A percentile compares a stretch with the other conserved stretches of the same genome.
These are phyloP conservation scores for Indicator maculatus DNA, from an alignment of 2,113 vertebrate genomes.

Conservation along the genomic window DNA sequence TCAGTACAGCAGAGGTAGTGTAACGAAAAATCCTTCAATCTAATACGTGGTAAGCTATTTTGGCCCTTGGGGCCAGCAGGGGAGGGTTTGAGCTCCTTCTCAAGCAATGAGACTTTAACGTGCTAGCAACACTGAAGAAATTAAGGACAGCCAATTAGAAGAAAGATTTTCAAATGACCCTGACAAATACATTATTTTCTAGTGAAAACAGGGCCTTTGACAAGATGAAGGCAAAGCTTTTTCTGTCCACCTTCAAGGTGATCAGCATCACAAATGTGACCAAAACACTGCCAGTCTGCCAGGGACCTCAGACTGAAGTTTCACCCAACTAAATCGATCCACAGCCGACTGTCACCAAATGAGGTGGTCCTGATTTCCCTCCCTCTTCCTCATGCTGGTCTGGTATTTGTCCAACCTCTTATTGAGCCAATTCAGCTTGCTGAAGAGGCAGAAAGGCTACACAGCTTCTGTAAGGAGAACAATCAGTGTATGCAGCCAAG, in stretches of 20 bases:
- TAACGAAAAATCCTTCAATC: background rate
- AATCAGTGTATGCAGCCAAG: accelerated
- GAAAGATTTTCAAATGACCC: background rate
- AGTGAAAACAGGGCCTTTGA: background rate
- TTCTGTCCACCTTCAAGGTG: background rate
- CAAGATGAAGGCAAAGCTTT: background rate
- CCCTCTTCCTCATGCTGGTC: background rate
- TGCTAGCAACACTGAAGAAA: background rate
- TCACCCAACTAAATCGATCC: background rate
- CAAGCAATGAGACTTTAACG: background rate
- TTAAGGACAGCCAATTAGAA: background rate
- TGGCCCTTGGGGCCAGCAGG: background rate
- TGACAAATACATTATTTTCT: background rate
- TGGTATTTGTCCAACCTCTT: background rate
- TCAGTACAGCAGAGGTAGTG: background rate
- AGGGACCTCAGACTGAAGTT: background rate
- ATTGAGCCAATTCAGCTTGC: background rate
- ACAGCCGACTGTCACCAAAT: background rate
- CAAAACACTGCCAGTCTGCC: background rate
- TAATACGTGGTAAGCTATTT: background rate
- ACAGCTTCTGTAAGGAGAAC: background rate
- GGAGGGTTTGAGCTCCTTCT: background rate
- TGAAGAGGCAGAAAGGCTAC: background rate
- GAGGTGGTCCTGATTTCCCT: background rate
- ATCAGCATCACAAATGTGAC: background rate